Percentiles rank a stretch among this genome's conserved stretches.
These are phyloP conservation scores for Rhagoletis pomonella DNA, from an alignment of 1,140 invertebrate species.

Conservation along the genomic window DNA sequence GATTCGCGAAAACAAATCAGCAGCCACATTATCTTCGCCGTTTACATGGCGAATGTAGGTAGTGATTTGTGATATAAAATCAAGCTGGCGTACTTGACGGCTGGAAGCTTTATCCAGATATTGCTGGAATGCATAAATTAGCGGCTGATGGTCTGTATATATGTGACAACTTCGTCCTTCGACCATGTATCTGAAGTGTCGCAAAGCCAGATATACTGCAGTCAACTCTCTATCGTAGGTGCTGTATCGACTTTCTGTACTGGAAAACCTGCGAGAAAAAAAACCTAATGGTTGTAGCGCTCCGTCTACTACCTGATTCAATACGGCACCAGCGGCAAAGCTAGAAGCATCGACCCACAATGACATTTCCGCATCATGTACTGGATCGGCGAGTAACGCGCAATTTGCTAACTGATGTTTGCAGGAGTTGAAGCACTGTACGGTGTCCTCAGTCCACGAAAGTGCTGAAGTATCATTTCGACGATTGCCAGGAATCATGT, in stretches of 20 bases:
- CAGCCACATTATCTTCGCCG: too few species aligned
- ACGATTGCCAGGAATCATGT: neutral
- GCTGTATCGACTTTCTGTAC: slow-evolving; percentile 62
- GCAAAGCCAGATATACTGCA: slow-evolving; percentile 65
- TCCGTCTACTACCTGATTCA: slow-evolving; percentile 58
- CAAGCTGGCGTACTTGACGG: too few species aligned
- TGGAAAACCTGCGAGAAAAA: slow-evolving; percentile 61
- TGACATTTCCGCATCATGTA: neutral
- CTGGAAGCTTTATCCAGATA: too few species aligned
- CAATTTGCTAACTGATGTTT: slow-evolving; percentile 62
- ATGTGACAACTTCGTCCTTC: slow-evolving; percentile 59
- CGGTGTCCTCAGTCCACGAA: slow-evolving; percentile 59
- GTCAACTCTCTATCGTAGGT: slow-evolving; percentile 72
- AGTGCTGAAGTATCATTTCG: slow-evolving; percentile 60
- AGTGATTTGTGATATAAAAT: too few species aligned
- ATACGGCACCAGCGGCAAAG: slow-evolving; percentile 58
- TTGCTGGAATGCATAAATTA: too few species aligned
- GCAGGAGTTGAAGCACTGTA: slow-evolving; percentile 60
- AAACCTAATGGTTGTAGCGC: slow-evolving; percentile 63
- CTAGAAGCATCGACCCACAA: slow-evolving; percentile 57
- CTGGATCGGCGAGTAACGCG: slow-evolving; percentile 45
- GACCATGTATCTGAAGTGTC: slow-evolving; percentile 66
- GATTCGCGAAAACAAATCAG: too few species aligned
- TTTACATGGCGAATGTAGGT: too few species aligned
- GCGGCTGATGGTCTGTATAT: too few species aligned